Evolutionary conservation across 2,888 invertebrate species (phyloP).

Genomic region (Stomorhina lunata): DNA sequence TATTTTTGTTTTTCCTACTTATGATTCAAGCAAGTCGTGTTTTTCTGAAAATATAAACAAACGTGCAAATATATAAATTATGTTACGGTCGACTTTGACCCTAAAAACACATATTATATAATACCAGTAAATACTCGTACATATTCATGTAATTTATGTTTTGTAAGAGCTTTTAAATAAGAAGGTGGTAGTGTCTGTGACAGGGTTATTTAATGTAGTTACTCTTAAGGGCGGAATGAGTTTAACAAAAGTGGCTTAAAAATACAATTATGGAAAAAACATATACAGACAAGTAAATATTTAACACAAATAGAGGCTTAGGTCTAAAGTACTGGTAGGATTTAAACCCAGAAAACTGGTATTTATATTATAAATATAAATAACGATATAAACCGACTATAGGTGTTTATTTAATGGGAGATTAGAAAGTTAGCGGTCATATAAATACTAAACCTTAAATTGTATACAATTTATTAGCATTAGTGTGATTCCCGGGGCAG

Average conservation of each 20-base stretch:
- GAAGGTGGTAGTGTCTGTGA: neutral
- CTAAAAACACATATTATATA: neutral
- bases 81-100: constrained; percentile 28
- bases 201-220: neutral
- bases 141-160: neutral
- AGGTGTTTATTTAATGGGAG: no score
- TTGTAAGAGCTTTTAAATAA: neutral
- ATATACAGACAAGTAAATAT: neutral
- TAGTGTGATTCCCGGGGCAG: no score
- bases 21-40: neutral
- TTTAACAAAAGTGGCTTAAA: constrained; percentile 25
- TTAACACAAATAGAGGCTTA: neutral
- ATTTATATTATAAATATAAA: no score
- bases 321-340: neutral
- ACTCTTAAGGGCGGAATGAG: neutral
- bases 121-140: neutral
- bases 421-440: no score
- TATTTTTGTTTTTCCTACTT: no score
- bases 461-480: no score
- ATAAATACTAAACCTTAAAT: no score
- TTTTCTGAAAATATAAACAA: neutral
- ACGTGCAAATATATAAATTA: constrained; percentile 9
- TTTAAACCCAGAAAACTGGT: constrained; percentile 3
- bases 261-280: neutral
- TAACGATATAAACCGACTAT: neutral